Base-by-base conservation (phyloP, 2,797 vertebrate genomes). In the Benthosema pterotum region DNA sequence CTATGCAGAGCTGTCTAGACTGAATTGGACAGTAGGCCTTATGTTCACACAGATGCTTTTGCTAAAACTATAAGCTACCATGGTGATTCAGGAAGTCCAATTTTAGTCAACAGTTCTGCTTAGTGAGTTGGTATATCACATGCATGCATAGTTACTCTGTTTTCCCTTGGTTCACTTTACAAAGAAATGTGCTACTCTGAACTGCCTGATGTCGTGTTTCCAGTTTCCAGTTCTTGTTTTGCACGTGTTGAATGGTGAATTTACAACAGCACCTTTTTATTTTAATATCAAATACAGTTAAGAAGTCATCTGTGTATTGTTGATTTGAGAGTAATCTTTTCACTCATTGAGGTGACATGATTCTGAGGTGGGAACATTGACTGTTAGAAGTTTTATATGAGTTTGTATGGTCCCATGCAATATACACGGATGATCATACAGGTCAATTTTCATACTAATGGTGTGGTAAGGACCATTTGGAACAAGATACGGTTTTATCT, bases 401-500 rank as follows among this genome's bases (percentile, higher is more conserved):
- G 32, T 9, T 32, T 32, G 28, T 32, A 32, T 32, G 28, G 28
- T 6, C 28, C 11, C 32, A 38, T 38, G 11, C 8, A 38, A 9
- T 38, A 1, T 11, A 38, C 32, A 38, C 32, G 11, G 32, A 38
- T 38, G 32, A 38, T 38, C 8, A 38, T 38, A 38, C 32, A 38
- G 2, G 32, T 38, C 32, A 1, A 38, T 38, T 38, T 38, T 38
- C 32, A 11, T 2, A 38, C 32, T 38, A n/a, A n/a, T n/a, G n/a
- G n/a, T n/a, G n/a, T n/a, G 32, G 32, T 38, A 38, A 38, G 32
- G 32, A 38, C 32, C 2, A 38, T 38, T n/a, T n/a, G 7, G 32
- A 38, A 9, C 32, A 66, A 80, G 77, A 85, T 85, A 72, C 75
- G 81, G 86, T 84, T 86, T 83, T 58, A 61, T 56, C 12, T 5